Evolutionary conservation across 2,888 invertebrate species (phyloP), one percentile per base, ranked within the genome.

Genomic region (Scaptomyza parva): DNA sequence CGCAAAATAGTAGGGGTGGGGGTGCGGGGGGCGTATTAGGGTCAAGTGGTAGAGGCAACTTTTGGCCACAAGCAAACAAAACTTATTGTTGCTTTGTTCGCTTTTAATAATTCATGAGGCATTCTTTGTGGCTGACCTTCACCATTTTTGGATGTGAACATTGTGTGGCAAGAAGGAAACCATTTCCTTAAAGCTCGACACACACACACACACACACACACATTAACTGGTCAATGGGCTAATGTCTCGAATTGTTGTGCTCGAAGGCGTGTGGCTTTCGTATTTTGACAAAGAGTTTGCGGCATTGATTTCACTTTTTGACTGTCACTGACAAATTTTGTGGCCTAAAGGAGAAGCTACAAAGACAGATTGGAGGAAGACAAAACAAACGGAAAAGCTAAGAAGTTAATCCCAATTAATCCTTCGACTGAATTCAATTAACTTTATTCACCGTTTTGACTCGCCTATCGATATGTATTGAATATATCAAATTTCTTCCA

Each of bases 71-170:
- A n/a, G n/a, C 59, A 62, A 52, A 68, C 60, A 17, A 2, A 28
- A 35, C 47, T 30, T 59, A n/a, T 64, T 28, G 50, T 43, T 39
- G 63, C 28, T 41, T 33, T n/a, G n/a, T n/a, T 62, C 58, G 72
- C 58, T 76, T 81, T 85, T 82, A 87, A 83, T 87, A 83, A 83
- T 83, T 83, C 82, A 85, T 87, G 76, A 75, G 76, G 59, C 76
- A 74, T 72, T 65, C 33, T 54, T 59, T 78, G 78, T 58, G 86
- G 88, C 57, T 85, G 88, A 82, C 82, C 88, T 82, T 85, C 78
- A 63, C 68, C 71, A 72, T 78, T 69, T 75, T 45, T 71, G 86
- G 78, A 8, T 17, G 14, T 71, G 77, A 71, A 39, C 58, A 71
- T 63, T 76, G 76, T 61, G 37, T 24, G 48, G 26, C 63, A 54